Evolutionary conservation across 2,113 vertebrate genomes (phyloP).

Genomic region (Silurus glanis): DNA sequence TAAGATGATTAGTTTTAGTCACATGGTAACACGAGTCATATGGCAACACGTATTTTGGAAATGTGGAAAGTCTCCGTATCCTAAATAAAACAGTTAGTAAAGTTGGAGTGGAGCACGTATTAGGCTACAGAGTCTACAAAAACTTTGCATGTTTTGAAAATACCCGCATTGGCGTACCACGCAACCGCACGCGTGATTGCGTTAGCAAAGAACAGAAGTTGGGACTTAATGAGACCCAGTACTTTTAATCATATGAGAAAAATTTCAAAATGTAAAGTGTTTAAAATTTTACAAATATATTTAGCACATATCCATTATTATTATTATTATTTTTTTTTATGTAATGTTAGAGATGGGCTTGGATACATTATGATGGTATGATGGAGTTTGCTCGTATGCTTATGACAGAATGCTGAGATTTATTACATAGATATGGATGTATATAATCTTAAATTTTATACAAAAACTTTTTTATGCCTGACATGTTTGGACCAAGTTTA

Average conservation of each 20-base stretch:
- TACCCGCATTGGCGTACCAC: not conserved
- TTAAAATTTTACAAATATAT: not conserved
- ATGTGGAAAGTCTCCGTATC: not conserved
- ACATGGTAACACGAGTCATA: too few species aligned
- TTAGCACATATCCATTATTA: not conserved
- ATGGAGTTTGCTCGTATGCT: not conserved
- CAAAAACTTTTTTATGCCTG: not conserved
- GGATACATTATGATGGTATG: not conserved
- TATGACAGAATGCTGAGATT: not conserved
- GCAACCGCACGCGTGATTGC: not conserved
- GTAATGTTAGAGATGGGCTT: not conserved
- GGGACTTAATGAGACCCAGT: not conserved
- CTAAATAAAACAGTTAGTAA: not conserved
- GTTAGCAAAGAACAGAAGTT: not conserved
- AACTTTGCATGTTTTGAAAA: not conserved
- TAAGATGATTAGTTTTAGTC: not conserved
- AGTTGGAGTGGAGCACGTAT: not conserved
- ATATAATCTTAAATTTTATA: not conserved
- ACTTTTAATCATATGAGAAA: not conserved
- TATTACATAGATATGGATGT: not conserved
- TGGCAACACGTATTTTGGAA: not conserved
- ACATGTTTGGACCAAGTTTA: not conserved
- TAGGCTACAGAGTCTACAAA: not conserved
- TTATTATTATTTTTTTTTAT: not conserved
- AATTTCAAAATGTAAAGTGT: not conserved